phyloP scores from a whole-genome alignment of 2,113 vertebrate species.

The Vidua macroura region DNA sequence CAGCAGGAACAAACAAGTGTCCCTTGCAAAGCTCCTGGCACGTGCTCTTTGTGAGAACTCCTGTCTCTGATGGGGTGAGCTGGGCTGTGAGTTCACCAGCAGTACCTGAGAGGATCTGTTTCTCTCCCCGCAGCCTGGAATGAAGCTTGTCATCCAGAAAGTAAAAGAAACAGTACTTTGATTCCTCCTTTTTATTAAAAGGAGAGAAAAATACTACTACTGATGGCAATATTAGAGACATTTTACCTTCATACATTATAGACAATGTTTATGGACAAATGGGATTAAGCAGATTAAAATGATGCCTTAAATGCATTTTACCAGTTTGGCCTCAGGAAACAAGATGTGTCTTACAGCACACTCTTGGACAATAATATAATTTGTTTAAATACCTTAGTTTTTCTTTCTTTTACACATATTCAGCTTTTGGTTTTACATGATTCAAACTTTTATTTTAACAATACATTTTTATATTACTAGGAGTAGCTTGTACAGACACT shows the following conservation, averaged over 20 bases:
- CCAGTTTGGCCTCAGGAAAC: slow-evolving; percentile 38
- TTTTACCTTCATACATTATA: neutral
- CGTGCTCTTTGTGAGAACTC: neutral
- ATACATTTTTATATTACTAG: neutral
- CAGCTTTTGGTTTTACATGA: neutral
- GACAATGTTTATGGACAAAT: neutral
- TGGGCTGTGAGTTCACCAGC: neutral
- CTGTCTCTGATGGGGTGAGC: neutral
- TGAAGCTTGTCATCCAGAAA: neutral
- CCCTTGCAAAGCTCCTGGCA: neutral
- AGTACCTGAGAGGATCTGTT: neutral
- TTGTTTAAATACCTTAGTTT: neutral
- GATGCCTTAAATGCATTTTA: slow-evolving; percentile 41
- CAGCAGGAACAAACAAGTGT: neutral
- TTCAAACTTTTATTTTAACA: neutral
- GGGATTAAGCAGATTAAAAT: slow-evolving; percentile 20
- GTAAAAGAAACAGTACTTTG: neutral
- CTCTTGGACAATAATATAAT: neutral
- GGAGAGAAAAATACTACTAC: neutral
- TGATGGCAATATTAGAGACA: neutral
- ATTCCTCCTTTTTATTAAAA: neutral
- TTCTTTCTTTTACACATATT: neutral
- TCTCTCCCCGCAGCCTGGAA: neutral
- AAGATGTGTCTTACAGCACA: neutral
- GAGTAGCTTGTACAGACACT: neutral